A percentile compares a stretch with the other conserved stretches of the same genome.
These are phyloP conservation scores for Prunella strophiata DNA, from an alignment of 2,797 vertebrate genomes.

Conservation along the genomic window DNA sequence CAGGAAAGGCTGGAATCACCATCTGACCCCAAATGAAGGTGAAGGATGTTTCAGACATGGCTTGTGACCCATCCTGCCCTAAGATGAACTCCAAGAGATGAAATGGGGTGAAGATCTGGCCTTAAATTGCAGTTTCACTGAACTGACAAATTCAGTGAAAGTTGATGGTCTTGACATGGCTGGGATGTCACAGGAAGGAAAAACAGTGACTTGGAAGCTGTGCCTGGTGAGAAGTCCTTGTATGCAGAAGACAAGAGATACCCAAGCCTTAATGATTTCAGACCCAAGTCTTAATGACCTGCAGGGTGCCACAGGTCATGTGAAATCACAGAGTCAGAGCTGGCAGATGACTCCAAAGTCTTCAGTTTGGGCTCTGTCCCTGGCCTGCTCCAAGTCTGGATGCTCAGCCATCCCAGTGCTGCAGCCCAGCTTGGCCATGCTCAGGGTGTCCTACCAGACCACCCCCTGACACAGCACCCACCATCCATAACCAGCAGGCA, in stretches of 20 bases:
- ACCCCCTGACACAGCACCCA: rapidly evolving
- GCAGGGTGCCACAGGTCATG: background rate
- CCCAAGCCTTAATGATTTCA: background rate
- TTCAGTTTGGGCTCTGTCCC: background rate
- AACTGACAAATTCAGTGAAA: background rate
- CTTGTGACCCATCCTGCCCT: background rate
- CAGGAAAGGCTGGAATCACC: background rate
- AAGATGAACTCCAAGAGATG: background rate
- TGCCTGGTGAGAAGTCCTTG: background rate
- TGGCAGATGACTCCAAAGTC: background rate
- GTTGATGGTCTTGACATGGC: background rate
- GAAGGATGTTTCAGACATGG: background rate
- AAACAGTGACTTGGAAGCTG: background rate
- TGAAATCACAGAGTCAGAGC: background rate
- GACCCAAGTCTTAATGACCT: no score
- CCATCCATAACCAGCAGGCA: background rate
- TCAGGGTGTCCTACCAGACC: background rate
- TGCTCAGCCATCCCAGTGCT: rapidly evolving
- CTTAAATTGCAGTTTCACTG: background rate
- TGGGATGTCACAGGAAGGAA: background rate
- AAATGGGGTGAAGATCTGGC: background rate
- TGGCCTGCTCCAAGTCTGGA: background rate
- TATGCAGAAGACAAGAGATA: background rate
- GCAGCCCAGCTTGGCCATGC: background rate
- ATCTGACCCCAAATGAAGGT: background rate